A percentile compares a stretch with the other conserved stretches of the same genome.
Conservation (phyloP, 2,113 vertebrate genomes). For the Canis aureus region DNA sequence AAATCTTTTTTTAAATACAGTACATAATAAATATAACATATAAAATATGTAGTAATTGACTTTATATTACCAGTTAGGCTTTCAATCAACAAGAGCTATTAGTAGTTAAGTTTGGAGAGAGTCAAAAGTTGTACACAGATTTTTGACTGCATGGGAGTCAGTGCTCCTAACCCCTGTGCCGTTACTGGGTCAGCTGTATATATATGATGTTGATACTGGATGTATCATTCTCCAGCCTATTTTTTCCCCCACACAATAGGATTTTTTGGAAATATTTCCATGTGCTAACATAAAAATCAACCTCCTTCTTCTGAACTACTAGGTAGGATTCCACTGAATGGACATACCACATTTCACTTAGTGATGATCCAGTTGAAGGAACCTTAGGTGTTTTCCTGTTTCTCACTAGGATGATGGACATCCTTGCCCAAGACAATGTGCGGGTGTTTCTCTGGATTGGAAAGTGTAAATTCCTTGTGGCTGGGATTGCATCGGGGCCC, state of each 20-base stretch:
- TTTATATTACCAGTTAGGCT: not conserved
- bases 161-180: not conserved
- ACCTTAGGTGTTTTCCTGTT: not conserved
- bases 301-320: not conserved
- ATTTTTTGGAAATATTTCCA: not conserved
- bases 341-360: not conserved
- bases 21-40: not conserved
- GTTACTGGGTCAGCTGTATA: not conserved
- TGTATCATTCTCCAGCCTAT: not conserved
- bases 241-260: accelerated
- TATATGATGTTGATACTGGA: accelerated
- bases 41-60: not conserved
- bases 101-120: not conserved
- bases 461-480: not conserved
- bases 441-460: not conserved
- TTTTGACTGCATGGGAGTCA: not conserved
- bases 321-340: not conserved
- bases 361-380: accelerated
- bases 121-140: not conserved
- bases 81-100: not conserved
- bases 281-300: not conserved
- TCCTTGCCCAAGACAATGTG: not conserved
- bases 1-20: not conserved
- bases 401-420: not conserved
- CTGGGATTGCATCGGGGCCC: not conserved